phyloP scores from a whole-genome alignment of 1,140 invertebrate genomes.

The Anoplophora glabripennis region DNA sequence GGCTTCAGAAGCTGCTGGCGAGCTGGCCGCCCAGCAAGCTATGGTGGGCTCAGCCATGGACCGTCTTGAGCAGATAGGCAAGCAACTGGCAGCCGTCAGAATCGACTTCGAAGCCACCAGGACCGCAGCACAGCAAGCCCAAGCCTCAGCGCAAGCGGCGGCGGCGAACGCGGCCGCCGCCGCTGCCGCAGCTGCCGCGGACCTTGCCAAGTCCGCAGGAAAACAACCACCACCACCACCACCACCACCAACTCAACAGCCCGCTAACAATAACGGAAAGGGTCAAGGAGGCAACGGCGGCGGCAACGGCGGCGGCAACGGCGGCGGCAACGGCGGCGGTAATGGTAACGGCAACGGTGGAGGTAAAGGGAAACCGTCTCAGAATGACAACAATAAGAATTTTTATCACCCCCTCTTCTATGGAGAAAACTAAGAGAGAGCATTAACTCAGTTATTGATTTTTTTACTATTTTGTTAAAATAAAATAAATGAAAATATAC shows the following conservation, averaged over 20 bases:
- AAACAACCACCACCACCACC: constrained; percentile 27
- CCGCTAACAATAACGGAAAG: constrained; percentile 12
- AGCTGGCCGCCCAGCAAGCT: constrained; percentile 65
- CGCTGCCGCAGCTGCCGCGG: constrained; percentile 53
- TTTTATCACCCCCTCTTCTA: constrained; percentile 28
- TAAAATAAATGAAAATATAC: background rate
- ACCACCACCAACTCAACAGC: constrained; percentile 13
- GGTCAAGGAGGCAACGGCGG: constrained; percentile 11
- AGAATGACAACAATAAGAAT: constrained; percentile 15
- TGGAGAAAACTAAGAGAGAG: constrained; percentile 18
- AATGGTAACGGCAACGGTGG: constrained; percentile 10
- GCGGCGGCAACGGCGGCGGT: constrained; percentile 24
- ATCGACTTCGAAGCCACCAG: constrained; percentile 67
- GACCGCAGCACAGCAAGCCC: constrained; percentile 61
- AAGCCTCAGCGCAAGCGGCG: constrained; percentile 52
- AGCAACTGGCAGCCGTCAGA: constrained; percentile 62
- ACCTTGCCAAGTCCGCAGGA: constrained; percentile 31
- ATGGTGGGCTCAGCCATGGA: constrained; percentile 68
- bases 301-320: constrained; percentile 14
- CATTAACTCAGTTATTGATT: constrained; percentile 14
- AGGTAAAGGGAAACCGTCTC: constrained; percentile 16
- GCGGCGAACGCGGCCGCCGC: constrained; percentile 56
- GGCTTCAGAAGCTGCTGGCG: constrained; percentile 63
- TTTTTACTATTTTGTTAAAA: constrained; percentile 20
- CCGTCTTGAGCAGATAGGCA: constrained; percentile 56